Conservation (phyloP, 2,797 vertebrate species). For the Loriculus beryllinus region DNA sequence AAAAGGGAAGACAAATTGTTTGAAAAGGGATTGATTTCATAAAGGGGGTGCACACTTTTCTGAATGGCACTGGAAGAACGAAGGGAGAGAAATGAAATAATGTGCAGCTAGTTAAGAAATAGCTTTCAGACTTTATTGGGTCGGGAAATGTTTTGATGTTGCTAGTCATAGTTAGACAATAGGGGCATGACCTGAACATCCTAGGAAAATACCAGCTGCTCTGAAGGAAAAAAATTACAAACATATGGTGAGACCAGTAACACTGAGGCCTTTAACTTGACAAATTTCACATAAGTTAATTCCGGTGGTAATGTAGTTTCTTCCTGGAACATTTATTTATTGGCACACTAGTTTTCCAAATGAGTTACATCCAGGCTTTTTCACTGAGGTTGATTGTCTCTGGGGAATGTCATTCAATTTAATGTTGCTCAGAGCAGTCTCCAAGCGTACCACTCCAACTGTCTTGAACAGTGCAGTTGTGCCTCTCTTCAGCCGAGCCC, state of each 20-base stretch:
- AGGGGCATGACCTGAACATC: constrained; percentile 51
- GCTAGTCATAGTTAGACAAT: constrained; percentile 43
- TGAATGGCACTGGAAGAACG: background rate
- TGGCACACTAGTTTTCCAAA: background rate
- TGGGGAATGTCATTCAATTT: background rate
- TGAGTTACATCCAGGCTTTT: background rate
- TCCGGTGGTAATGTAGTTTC: background rate
- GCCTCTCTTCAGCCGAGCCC: background rate
- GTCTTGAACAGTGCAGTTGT: background rate
- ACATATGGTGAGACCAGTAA: constrained; percentile 26
- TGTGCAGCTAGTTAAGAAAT: constrained; percentile 22
- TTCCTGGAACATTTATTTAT: background rate
- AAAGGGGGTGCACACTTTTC: background rate
- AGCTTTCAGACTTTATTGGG: background rate
- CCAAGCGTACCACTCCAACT: background rate
- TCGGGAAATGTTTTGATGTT: constrained; percentile 33
- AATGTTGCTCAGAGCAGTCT: background rate
- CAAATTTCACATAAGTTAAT: constrained; percentile 23
- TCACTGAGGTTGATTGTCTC: background rate
- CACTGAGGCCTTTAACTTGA: constrained; percentile 11
- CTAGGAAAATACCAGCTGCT: constrained; percentile 51
- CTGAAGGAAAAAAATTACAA: constrained; percentile 18
- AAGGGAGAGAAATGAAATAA: background rate
- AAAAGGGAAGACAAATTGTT: background rate
- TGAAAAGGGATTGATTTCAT: background rate